Evolutionary conservation across 2,113 vertebrate species (phyloP).

Genomic region (Lasiurus cinereus): DNA sequence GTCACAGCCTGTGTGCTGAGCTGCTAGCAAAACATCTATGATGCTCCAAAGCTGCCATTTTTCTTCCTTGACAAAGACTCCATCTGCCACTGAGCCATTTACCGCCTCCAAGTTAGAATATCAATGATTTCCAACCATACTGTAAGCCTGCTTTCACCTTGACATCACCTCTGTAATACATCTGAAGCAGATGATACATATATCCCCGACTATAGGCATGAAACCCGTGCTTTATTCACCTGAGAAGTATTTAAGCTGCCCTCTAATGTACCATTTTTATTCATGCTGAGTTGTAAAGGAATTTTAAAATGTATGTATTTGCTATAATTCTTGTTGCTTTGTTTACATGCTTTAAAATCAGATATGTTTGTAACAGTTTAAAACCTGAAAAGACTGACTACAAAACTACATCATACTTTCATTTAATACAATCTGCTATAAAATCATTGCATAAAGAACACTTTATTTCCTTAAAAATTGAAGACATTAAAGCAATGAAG

Average conservation of each 20-base stretch:
- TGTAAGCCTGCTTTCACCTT: constrained; percentile 94
- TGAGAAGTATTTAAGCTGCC: constrained; percentile 84
- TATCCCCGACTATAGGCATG: constrained; percentile 78
- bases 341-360: constrained; percentile 64
- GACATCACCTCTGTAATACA: constrained; percentile 91
- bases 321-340: constrained; percentile 40
- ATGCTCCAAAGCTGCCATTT: constrained; percentile 94
- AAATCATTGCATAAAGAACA: constrained; percentile 47
- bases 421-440: constrained; percentile 40
- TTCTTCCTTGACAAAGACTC: constrained; percentile 98
- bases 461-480: constrained; percentile 19
- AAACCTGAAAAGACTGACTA: constrained; percentile 43
- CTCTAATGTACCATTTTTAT: constrained; percentile 80
- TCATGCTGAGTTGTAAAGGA: constrained; percentile 68
- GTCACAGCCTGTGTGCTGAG: constrained; percentile 90
- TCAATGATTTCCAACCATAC: constrained; percentile 96
- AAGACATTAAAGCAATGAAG: constrained; percentile 55
- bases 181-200: constrained; percentile 89
- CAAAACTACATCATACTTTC: constrained; percentile 2
- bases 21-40: constrained; percentile 89
- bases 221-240: constrained; percentile 82
- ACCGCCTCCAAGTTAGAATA: constrained; percentile 96
- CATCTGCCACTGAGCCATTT: constrained; percentile 98
- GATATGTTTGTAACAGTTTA: constrained; percentile 60
- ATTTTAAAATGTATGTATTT: constrained; percentile 63